Evolutionary conservation across 2,888 invertebrate genomes (phyloP).

Genomic region (Electrophaes corylata): DNA sequence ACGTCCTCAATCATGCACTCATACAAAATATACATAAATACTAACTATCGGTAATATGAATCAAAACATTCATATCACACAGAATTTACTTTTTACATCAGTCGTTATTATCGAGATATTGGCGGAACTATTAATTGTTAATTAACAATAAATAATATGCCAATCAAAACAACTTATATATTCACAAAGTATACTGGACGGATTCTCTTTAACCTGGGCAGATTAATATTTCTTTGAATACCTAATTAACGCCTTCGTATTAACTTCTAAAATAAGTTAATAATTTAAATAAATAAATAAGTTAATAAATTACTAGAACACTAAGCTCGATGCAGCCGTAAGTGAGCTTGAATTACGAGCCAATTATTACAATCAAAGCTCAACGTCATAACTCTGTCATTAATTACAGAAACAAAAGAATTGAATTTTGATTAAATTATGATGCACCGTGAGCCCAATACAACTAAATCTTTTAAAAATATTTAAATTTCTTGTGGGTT

Average conservation of each 20-base stretch:
- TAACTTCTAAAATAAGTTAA: conserved; percentile 81
- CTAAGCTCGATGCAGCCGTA: conserved; percentile 58
- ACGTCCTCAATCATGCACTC: conserved; percentile 81
- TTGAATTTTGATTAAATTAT: conserved; percentile 38
- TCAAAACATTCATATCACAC: conserved; percentile 74
- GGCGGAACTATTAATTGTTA: conserved; percentile 63
- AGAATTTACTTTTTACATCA: conserved; percentile 77
- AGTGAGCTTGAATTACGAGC: conserved; percentile 24
- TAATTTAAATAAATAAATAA: conserved; percentile 83
- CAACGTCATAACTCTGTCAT: conserved; percentile 22
- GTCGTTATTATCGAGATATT: conserved; percentile 76
- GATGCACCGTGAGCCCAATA: conserved; percentile 37
- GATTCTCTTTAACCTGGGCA: conserved; percentile 28
- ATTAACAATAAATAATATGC: conserved; percentile 59
- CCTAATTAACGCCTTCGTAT: conserved; percentile 60
- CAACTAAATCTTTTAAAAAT: conserved; percentile 31
- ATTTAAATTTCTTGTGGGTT: conserved; percentile 39
- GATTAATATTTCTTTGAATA: conserved; percentile 47
- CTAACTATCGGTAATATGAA: conserved; percentile 78
- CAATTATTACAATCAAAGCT: conserved; percentile 25
- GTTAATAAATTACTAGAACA: conserved; percentile 77
- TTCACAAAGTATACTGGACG: conserved; percentile 46
- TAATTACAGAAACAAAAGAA: conserved; percentile 29
- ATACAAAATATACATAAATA: conserved; percentile 75
- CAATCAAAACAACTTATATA: conserved; percentile 56